A percentile compares a stretch with the other conserved stretches of the same genome.
Conservation (phyloP, 2,797 vertebrate species). For the Rhinella marina region DNA sequence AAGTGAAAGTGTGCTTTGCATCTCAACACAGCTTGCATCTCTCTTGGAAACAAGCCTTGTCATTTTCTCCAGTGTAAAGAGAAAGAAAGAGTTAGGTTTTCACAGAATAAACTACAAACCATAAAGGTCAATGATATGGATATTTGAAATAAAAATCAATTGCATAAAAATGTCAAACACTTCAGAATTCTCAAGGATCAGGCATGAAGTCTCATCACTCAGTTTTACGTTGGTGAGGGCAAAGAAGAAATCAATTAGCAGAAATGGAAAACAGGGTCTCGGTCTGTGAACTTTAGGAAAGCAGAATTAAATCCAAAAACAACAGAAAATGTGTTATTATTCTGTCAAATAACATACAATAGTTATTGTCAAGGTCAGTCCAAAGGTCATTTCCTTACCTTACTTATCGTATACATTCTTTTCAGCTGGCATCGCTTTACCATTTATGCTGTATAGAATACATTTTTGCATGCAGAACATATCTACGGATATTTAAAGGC, state of each 20-base stretch:
- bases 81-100: slow-evolving; percentile 7
- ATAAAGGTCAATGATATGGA: slow-evolving; percentile 60
- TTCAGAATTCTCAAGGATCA: slow-evolving; percentile 60
- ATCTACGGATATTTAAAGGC: slow-evolving; percentile 55
- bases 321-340: slow-evolving; percentile 34
- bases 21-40: slow-evolving; percentile 6
- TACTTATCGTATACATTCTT: slow-evolving; percentile 18
- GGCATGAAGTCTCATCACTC: slow-evolving; percentile 48
- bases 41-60: slow-evolving; percentile 3
- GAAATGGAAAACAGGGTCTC: slow-evolving; percentile 45
- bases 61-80: slow-evolving; percentile 26
- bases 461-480: slow-evolving; percentile 52
- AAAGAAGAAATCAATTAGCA: slow-evolving; percentile 56
- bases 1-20: background rate
- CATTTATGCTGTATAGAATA: slow-evolving; percentile 28
- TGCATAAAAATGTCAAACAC: slow-evolving; percentile 59
- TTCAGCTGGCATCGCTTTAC: background rate
- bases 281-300: slow-evolving; percentile 51
- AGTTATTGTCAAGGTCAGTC: slow-evolving; percentile 31
- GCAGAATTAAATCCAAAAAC: slow-evolving; percentile 36
- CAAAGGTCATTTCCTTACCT: slow-evolving; percentile 23
- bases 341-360: slow-evolving; percentile 32
- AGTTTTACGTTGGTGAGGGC: slow-evolving; percentile 41
- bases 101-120: slow-evolving; percentile 51
- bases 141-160: slow-evolving; percentile 59